Evolutionary conservation across 1,140 invertebrate species (phyloP).

Genomic region (Apis cerana): DNA sequence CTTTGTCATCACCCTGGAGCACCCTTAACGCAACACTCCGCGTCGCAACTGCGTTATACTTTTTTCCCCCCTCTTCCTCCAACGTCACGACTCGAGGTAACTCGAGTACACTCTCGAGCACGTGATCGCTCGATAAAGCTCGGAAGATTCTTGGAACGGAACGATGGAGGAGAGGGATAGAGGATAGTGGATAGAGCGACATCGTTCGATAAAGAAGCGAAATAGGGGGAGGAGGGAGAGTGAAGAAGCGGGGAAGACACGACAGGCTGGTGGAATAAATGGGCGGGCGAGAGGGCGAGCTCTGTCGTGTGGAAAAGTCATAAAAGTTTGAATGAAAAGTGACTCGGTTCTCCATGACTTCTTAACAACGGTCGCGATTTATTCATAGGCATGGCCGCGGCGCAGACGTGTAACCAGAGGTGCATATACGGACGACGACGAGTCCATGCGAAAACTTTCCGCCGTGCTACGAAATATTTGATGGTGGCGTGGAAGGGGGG

Average conservation of each 20-base stretch:
- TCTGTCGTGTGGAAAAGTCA: constrained; percentile 66
- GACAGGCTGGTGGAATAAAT: not conserved
- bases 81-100: not conserved
- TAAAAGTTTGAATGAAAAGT: constrained; percentile 73
- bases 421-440: not conserved
- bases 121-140: constrained; percentile 26
- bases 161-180: not conserved
- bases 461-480: constrained; percentile 48
- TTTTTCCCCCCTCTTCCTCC: not conserved
- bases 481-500: constrained; percentile 1
- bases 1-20: not conserved
- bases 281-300: not conserved
- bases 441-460: constrained; percentile 46
- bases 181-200: not conserved
- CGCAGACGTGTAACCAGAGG: constrained; percentile 9
- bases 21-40: too few relatives aligned
- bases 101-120: not conserved
- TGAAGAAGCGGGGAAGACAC: not conserved
- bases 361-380: constrained; percentile 64
- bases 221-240: not conserved
- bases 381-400: constrained; percentile 71
- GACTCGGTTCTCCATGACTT: constrained; percentile 73
- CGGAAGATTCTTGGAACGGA: not conserved
- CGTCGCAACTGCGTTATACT: not conserved
- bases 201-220: constrained; percentile 10